These are phyloP conservation scores for Tanypteryx hageni DNA, from an alignment of 2,888 invertebrate species.

Conservation along the genomic window DNA sequence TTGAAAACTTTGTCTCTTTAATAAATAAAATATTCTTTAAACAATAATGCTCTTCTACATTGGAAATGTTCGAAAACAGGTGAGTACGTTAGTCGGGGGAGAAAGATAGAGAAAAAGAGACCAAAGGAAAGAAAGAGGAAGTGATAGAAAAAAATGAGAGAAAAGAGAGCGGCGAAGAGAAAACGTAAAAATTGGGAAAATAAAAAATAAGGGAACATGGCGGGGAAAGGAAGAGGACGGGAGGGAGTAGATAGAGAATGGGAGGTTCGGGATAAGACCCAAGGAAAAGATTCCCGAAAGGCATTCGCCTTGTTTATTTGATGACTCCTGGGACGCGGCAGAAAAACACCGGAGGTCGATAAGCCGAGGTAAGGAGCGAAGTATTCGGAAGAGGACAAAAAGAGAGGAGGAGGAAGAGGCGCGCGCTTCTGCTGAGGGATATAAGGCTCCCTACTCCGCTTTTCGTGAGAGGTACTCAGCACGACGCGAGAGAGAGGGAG, in stretches of 20 bases:
- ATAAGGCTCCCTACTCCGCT: too few relatives aligned
- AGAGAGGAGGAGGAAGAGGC: background rate
- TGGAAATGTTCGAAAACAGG: too few relatives aligned
- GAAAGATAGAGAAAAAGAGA: too few relatives aligned
- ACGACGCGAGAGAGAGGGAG: background rate
- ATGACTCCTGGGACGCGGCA: slow-evolving; percentile 37
- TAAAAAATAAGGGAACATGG: background rate
- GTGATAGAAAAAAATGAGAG: too few relatives aligned
- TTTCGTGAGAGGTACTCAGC: background rate
- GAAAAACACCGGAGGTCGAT: slow-evolving; percentile 35
- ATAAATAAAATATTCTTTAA: too few relatives aligned
- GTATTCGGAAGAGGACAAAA: slow-evolving; percentile 16
- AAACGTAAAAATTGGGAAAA: background rate
- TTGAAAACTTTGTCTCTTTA: too few relatives aligned
- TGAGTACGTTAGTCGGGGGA: too few relatives aligned
- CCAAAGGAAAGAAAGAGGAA: too few relatives aligned
- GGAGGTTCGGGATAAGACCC: background rate
- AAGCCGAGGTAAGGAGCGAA: slow-evolving; percentile 8
- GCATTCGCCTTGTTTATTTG: slow-evolving; percentile 62
- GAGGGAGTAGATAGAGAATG: background rate
- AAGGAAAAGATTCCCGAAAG: slow-evolving; percentile 39
- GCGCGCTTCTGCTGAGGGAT: background rate
- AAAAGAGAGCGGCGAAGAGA: background rate
- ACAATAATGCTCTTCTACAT: too few relatives aligned
- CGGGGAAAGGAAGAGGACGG: background rate